These are phyloP conservation scores for Drosophila micromelanica DNA, from an alignment of 1,140 invertebrate species.

Conservation along the genomic window DNA sequence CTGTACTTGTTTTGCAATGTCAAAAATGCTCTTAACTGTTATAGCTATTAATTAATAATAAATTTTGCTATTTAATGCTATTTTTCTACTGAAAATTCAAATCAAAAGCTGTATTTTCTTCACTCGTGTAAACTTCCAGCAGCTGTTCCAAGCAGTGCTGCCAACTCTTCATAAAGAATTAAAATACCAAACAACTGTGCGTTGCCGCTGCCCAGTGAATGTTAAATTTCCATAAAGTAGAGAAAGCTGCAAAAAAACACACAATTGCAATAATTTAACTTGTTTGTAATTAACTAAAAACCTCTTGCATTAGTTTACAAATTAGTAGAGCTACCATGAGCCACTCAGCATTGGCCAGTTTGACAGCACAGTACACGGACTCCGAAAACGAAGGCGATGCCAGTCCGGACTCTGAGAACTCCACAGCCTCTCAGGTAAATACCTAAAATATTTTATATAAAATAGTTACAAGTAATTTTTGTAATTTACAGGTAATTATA, in stretches of 20 bases:
- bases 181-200: neutral
- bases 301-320: neutral
- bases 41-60: no score
- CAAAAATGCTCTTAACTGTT: neutral
- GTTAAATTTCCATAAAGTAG: conserved; percentile 2
- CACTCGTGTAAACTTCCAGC: conserved; percentile 1
- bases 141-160: conserved; percentile 28
- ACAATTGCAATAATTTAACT: neutral
- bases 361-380: conserved; percentile 93
- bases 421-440: conserved; percentile 68
- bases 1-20: neutral
- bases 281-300: neutral
- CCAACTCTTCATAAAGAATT: conserved; percentile 3
- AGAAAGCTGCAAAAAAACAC: conserved; percentile 5
- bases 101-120: no score
- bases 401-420: conserved; percentile 77
- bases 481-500: conserved; percentile 64
- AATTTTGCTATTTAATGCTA: neutral
- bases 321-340: conserved; percentile 76
- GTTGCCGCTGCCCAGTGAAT: conserved; percentile 10
- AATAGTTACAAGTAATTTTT: neutral
- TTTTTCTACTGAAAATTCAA: neutral
- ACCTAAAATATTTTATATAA: neutral
- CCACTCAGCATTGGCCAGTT: conserved; percentile 88
- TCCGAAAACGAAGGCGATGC: conserved; percentile 90